These are phyloP conservation scores for Melanchra persicariae DNA, from an alignment of 2,888 invertebrate species.

Conservation along the genomic window DNA sequence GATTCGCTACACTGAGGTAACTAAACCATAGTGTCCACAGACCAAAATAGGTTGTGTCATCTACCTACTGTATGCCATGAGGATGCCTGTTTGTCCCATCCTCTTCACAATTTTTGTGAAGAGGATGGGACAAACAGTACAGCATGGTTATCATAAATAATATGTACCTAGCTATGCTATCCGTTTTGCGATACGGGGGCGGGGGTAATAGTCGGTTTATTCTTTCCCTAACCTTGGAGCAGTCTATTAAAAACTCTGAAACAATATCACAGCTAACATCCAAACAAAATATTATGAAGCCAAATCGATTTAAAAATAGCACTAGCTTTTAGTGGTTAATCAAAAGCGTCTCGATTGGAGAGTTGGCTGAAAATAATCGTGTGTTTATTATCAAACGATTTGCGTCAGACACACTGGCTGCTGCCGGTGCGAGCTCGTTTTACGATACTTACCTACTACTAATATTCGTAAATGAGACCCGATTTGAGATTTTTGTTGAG, in stretches of 20 bases:
- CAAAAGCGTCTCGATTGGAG: slow-evolving; percentile 49
- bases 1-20: no score
- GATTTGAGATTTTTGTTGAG: background rate
- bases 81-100: no score
- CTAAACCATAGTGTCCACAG: no score
- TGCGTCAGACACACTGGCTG: slow-evolving; percentile 74
- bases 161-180: no score
- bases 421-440: slow-evolving; percentile 31
- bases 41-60: no score
- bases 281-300: slow-evolving; percentile 21
- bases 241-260: background rate
- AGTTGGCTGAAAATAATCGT: slow-evolving; percentile 68
- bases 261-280: background rate
- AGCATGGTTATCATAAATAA: no score
- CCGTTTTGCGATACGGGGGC: background rate
- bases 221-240: no score
- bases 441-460: slow-evolving; percentile 13
- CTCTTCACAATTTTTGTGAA: no score
- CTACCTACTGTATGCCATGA: no score
- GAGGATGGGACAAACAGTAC: no score
- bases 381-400: slow-evolving; percentile 69
- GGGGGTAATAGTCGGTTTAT: background rate
- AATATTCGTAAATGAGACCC: background rate
- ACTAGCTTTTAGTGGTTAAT: slow-evolving; percentile 46
- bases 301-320: slow-evolving; percentile 37